Base-by-base conservation (phyloP, 2,113 vertebrate genomes). In the Scophthalmus maximus region DNA sequence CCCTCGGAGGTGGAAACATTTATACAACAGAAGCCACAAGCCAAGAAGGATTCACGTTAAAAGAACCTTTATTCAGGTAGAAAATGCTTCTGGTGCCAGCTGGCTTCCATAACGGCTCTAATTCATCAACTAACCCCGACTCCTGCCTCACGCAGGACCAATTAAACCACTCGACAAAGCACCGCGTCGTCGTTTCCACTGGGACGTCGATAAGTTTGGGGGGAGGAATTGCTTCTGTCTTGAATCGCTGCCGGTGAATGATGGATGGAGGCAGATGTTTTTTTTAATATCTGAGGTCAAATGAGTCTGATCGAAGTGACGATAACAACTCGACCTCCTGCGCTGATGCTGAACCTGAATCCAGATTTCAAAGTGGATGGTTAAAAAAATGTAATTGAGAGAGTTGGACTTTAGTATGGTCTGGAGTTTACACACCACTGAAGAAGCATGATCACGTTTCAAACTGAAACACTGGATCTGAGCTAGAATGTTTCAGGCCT, bases 101-200 rank as follows among this genome's bases (percentile, higher is more conserved):
- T 77, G 76, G 63, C 77, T 64, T 73, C 36, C 15, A 53, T 59
- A 81, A 57, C 52, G 18, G 56, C 71, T 59, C 69, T 58, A 63
- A 79, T 84, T 63, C 22, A 79, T 79, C 74, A 76, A 6, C 55
- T 25, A 22, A 36, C 22, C 60, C 32, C 47, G n/a, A 29, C 12
- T 8, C 12, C 20, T 44, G 64, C 22, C 20, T 75, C 69, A 10
- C 0, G 18, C 15, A 65, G 55, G 61, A 68, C 18, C 34, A 59
- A 55, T 79, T 73, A 67, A 76, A 44, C 30, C 46, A 22, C 32
- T 40, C n/a, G 9, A 7, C 2, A 47, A 47, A 22, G 10, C 42
- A 6, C 42, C n/a, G 15, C 42, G 4, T 11, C 5, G 36, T 11
- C 18, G 8, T 20, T 22, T 65, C 71, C 67, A 1, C 0, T 46